Evolutionary conservation across 2,888 invertebrate genomes (phyloP), one percentile per base, ranked within the genome.

Genomic region (Lasioglossum leucozonium): DNA sequence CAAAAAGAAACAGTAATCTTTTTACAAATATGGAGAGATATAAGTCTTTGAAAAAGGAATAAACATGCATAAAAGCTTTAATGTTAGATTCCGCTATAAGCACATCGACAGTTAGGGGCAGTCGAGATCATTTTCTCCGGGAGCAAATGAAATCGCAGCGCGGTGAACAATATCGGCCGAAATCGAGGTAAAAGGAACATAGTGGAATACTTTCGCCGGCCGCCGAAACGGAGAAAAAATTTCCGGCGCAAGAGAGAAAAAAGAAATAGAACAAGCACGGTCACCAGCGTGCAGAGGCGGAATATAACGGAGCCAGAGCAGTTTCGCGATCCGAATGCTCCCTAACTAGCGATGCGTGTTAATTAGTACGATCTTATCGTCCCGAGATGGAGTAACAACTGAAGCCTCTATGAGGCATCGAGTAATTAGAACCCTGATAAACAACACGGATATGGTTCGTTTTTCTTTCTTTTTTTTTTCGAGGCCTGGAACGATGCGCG

Each of bases 331-430:
- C 55, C 16, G 80, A 76, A 58, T 77, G 77, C 72, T 47, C 71
- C 72, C 72, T 72, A 77, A 26, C 77, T 77, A 81, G 37, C 77
- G 72, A 58, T 81, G 81, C 81, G 77, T 81, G 81, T 77, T 81
- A 77, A 81, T 81, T 81, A 81, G 72, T 71, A 81, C 81, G 71
- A 81, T 77, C 62, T 77, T 81, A 81, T 81, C 62, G 72, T 72
- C 26, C 26, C 72, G 11, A 40, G 81, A 77, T 58, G 72, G 62
- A 47, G 72, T 58, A 76, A 81, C 37, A 72, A 40, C 77, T 40
- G 44, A 81, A 81, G 72, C 44, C 18, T 58, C 47, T 37, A 47
- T 13, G 58, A 58, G 13, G 67, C 40, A 42, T 22, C 42, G 42
- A 67, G 67, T 75, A 80, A 75, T 80, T 80, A 80, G 75, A 69